A percentile compares a stretch with the other conserved stretches of the same genome.
These are phyloP conservation scores for Bombus cullumanus DNA, from an alignment of 1,140 invertebrate genomes.

Conservation along the genomic window DNA sequence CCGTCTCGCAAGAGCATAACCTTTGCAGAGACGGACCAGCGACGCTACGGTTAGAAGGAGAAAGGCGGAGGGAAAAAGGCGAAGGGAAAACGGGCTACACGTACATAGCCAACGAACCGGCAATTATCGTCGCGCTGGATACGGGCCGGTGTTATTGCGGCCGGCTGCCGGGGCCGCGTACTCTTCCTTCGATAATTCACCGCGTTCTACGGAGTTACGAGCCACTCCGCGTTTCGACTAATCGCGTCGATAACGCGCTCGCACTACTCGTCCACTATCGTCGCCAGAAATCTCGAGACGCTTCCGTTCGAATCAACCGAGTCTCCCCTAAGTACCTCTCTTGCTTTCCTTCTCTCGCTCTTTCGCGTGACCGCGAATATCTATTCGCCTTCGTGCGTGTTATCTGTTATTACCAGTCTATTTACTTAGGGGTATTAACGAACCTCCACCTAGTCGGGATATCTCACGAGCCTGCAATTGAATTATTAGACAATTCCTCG, in stretches of 20 bases:
- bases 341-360: background rate
- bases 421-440: constrained; percentile 40
- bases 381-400: constrained; percentile 3
- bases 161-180: constrained; percentile 3
- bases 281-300: constrained; percentile 14
- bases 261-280: background rate
- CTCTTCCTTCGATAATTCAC: constrained; percentile 3
- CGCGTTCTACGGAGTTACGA: constrained; percentile 23
- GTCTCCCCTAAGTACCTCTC: too few species aligned
- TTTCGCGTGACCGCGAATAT: constrained; percentile 34
- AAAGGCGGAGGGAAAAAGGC: constrained; percentile 54
- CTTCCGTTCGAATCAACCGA: background rate
- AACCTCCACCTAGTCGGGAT: background rate
- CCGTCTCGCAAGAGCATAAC: constrained; percentile 64
- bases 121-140: constrained; percentile 63
- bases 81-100: constrained; percentile 45
- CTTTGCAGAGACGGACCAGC: constrained; percentile 59
- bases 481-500: constrained; percentile 18
- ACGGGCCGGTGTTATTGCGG: constrained; percentile 54
- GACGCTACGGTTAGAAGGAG: constrained; percentile 54
- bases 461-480: constrained; percentile 5
- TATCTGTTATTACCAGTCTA: constrained; percentile 36
- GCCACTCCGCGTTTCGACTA: constrained; percentile 38
- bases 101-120: constrained; percentile 59
- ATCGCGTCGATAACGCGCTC: constrained; percentile 32